These are phyloP conservation scores for Schizothorax lantsangensis DNA, from an alignment of 2,797 vertebrate genomes.

Conservation along the genomic window DNA sequence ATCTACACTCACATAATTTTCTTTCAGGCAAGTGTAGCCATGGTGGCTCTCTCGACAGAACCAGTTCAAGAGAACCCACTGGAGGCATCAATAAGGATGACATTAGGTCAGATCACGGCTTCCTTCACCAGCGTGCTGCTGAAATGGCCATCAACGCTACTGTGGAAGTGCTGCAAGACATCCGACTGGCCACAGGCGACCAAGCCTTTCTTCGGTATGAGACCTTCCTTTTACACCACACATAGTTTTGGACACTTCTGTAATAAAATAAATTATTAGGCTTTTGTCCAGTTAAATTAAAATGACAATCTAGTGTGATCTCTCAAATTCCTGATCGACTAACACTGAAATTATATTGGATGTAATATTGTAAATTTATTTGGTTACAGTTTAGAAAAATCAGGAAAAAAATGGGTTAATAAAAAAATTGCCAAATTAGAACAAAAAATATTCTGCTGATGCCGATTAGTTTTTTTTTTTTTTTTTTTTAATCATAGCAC, in stretches of 20 bases:
- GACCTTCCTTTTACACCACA: background rate
- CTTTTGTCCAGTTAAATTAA: background rate
- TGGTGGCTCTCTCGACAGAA: conserved; percentile 56
- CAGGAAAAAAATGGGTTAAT: background rate
- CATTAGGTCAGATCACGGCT: conserved; percentile 26
- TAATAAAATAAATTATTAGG: background rate
- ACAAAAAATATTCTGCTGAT: no score
- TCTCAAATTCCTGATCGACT: background rate
- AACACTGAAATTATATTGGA: conserved; percentile 41
- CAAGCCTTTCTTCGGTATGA: conserved; percentile 69
- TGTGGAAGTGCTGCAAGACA: conserved; percentile 72
- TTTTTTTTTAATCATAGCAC: no score
- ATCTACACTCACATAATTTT: background rate
- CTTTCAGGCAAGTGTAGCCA: conserved; percentile 76
- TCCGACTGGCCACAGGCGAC: conserved; percentile 68
- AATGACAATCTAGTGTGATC: no score
- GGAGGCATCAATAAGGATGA: conserved; percentile 56
- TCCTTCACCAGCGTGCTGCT: conserved; percentile 68
- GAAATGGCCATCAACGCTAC: conserved; percentile 70
- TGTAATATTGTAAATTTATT: background rate
- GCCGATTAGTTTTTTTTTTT: no score
- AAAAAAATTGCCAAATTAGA: no score
- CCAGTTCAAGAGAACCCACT: conserved; percentile 49
- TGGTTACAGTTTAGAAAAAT: background rate
- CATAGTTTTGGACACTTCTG: background rate